Percentiles rank a stretch among this genome's conserved stretches.
These are phyloP conservation scores for Melanophora roralis DNA, from an alignment of 2,888 invertebrate species.

Conservation along the genomic window DNA sequence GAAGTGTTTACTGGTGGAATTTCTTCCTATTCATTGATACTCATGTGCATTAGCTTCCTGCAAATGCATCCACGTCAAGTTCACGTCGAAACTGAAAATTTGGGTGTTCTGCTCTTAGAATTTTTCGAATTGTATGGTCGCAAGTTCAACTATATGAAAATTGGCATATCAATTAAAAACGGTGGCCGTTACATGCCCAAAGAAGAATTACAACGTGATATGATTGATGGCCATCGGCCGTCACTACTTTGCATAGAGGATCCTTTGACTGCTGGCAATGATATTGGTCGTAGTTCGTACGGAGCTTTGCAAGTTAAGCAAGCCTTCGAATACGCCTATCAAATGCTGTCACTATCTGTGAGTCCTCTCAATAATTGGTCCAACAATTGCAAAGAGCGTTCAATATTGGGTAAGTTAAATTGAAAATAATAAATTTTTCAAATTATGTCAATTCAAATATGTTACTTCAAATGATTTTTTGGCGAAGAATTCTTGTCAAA, in stretches of 20 bases:
- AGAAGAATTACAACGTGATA: conserved; percentile 93
- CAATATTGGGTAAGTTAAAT: conserved; percentile 81
- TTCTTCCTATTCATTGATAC: conserved; percentile 98
- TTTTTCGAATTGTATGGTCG: conserved; percentile 98
- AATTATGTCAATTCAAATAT: background rate
- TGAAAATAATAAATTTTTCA: background rate
- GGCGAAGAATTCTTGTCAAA: too few relatives aligned
- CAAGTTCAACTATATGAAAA: conserved; percentile 96
- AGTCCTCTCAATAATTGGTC: conserved; percentile 79
- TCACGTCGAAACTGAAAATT: conserved; percentile 84
- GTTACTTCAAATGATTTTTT: too few relatives aligned
- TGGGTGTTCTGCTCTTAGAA: conserved; percentile 96
- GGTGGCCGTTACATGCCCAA: conserved; percentile 96
- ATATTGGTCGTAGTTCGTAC: conserved; percentile 98
- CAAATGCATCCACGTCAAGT: conserved; percentile 93
- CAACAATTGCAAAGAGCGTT: conserved; percentile 79
- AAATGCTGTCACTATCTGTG: conserved; percentile 87
- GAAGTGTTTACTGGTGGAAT: conserved; percentile 99
- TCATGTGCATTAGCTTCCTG: conserved; percentile 98
- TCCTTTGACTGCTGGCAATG: conserved; percentile 96
- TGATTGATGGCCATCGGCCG: conserved; percentile 95
- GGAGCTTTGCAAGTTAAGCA: conserved; percentile 85
- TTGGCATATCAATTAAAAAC: conserved; percentile 89
- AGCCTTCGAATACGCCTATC: conserved; percentile 98
- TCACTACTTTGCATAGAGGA: conserved; percentile 98